Conservation (phyloP, 2,888 invertebrate species). For the Bombylius major region DNA sequence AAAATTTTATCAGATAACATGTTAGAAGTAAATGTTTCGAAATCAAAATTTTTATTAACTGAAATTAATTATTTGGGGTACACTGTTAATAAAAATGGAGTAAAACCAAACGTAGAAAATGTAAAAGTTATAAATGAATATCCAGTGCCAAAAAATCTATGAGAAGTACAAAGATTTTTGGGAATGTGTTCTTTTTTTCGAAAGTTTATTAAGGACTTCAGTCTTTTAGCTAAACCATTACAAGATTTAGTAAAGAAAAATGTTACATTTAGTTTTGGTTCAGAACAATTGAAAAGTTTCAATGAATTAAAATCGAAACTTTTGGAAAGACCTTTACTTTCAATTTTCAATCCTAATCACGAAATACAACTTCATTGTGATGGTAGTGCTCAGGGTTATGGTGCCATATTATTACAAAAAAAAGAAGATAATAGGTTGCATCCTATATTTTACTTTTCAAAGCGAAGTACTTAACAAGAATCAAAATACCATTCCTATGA, state of each 20-base stretch:
- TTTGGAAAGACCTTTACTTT: no score
- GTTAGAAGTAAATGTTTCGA: constrained; percentile 22
- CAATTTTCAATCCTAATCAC: no score
- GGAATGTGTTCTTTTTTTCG: constrained; percentile 9
- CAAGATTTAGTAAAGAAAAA: no score
- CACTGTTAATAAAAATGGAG: constrained; percentile 18
- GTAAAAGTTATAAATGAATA: constrained; percentile 17
- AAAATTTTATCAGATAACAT: constrained; percentile 15
- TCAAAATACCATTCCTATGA: not conserved
- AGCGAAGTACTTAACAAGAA: not conserved
- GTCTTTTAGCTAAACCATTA: no score
- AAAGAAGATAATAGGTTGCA: not conserved
- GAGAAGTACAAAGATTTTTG: constrained; percentile 22
- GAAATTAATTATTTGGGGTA: constrained; percentile 23
- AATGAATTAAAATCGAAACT: no score
- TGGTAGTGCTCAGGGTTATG: not conserved
- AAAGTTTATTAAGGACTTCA: not conserved
- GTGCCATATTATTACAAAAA: not conserved
- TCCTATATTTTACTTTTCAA: not conserved
- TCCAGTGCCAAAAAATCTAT: constrained; percentile 18
- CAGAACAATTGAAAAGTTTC: no score
- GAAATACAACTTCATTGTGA: not conserved
- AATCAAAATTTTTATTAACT: constrained; percentile 20
- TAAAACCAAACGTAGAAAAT: constrained; percentile 20
- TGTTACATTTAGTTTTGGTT: no score